phyloP scores from a whole-genome alignment of 2,113 vertebrate genomes.

The Pionites leucogaster region DNA sequence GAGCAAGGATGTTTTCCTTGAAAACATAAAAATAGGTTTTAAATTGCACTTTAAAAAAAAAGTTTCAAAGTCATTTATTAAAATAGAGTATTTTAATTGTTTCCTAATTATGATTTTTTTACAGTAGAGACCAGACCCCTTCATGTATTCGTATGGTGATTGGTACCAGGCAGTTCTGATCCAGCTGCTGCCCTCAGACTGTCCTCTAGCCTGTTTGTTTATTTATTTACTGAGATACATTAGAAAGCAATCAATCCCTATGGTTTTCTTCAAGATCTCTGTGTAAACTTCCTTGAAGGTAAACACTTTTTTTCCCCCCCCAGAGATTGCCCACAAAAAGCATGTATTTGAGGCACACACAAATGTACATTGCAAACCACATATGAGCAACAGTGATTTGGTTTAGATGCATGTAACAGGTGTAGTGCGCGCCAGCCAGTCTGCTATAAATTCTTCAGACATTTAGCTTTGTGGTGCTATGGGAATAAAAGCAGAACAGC shows the following conservation, averaged over 20 bases:
- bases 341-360: not conserved
- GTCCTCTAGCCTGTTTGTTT: not conserved
- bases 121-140: not conserved
- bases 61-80: not conserved
- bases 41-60: not conserved
- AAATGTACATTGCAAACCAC: not conserved
- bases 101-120: not conserved
- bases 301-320: not conserved
- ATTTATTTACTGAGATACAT: constrained; percentile 17
- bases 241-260: not conserved
- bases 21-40: not conserved
- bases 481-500: not conserved
- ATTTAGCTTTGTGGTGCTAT: constrained; percentile 37
- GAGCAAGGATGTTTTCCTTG: not conserved
- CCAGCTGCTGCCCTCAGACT: not conserved
- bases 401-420: not conserved
- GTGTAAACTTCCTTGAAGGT: constrained; percentile 19
- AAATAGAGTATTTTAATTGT: not conserved
- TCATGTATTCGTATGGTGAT: not conserved
- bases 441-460: not conserved
- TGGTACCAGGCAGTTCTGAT: not conserved
- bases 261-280: not conserved
- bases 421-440: not conserved
- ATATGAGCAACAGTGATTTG: not conserved
- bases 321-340: not conserved